Base-by-base conservation (phyloP, 2,888 invertebrate genomes). In the Diadegma fenestrale region DNA sequence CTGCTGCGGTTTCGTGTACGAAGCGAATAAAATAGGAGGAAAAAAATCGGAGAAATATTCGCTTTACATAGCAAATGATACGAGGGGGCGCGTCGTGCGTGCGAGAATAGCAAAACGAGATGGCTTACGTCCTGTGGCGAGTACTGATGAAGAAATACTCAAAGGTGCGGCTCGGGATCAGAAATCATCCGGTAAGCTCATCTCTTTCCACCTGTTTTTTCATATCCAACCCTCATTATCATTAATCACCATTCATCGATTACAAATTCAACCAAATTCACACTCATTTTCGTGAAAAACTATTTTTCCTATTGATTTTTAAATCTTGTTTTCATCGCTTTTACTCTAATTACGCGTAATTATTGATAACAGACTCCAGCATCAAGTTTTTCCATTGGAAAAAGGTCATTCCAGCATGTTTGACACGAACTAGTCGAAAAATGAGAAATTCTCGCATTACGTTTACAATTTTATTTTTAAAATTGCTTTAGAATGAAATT, bases 51-150 rank as follows among this genome's bases (percentile, higher is more conserved):
- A 51, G 1, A 75, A 48, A 63, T 19, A 75, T 45, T n/a, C 1
- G 48, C n/a, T 48, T 68, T 19, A 45, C 45, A 22, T 58, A 10
- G 43, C 48, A 71, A 68, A 68, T 78, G 72, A 72, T 68, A 77
- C 37, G 77, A 72, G 69, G 69, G 69, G 75, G 72, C 66, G 84
- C 71, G 61, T 45, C 51, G 77, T 82, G 73, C 78, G 73, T 54
- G 78, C 69, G 82, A 48, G 78, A 85, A 85, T 63, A 85, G 73
- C 61, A 75, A 71, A 79, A 85, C 88, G 89, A 88, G 89, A 95
- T 95, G 95, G 95, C 95, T 88, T 95, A 95, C 93, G 95, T 95
- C 85, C 94, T 95, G 86, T 95, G 95, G 95, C 94, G 95, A 89
- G 95, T 95, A 87, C 94, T 95, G 85, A 95, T 95, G 95, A 95